Evolutionary conservation across 1,140 invertebrate genomes (phyloP).

Genomic region (Cherax destructor): DNA sequence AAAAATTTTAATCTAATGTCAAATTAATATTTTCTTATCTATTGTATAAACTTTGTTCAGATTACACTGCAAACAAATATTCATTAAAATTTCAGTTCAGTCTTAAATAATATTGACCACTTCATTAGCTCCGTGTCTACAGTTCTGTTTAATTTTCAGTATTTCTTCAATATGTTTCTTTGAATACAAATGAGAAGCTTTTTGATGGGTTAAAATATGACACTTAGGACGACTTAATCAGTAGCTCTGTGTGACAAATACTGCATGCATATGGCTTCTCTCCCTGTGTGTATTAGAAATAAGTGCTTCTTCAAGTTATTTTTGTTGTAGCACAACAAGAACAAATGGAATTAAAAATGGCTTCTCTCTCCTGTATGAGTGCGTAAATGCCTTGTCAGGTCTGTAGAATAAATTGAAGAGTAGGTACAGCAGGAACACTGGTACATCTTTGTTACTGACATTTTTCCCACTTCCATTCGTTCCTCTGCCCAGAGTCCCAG

Average conservation of each 20-base stretch:
- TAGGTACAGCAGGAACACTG: constrained; percentile 37
- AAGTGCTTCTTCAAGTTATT: constrained; percentile 26
- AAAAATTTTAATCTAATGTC: too few relatives aligned
- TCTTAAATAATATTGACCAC: too few relatives aligned
- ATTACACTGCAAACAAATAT: too few relatives aligned
- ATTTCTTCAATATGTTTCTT: background rate
- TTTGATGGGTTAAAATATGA: constrained; percentile 31
- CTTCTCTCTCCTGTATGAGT: constrained; percentile 45
- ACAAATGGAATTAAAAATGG: constrained; percentile 26
- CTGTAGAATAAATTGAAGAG: constrained; percentile 26
- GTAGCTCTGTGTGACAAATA: constrained; percentile 19
- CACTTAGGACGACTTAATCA: constrained; percentile 53
- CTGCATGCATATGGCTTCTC: constrained; percentile 35
- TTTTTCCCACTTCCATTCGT: background rate
- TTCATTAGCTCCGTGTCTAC: too few relatives aligned
- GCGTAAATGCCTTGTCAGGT: constrained; percentile 32
- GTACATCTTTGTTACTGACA: constrained; percentile 19
- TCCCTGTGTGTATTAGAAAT: constrained; percentile 29
- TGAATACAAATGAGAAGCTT: background rate
- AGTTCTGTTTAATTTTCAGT: too few relatives aligned
- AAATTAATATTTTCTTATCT: too few relatives aligned
- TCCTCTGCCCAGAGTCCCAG: constrained; percentile 9
- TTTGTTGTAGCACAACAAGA: constrained; percentile 31
- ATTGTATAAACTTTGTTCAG: too few relatives aligned
- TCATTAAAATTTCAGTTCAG: too few relatives aligned